phyloP scores from a whole-genome alignment of 2,113 vertebrate species.

The Seriola aureovittata region DNA sequence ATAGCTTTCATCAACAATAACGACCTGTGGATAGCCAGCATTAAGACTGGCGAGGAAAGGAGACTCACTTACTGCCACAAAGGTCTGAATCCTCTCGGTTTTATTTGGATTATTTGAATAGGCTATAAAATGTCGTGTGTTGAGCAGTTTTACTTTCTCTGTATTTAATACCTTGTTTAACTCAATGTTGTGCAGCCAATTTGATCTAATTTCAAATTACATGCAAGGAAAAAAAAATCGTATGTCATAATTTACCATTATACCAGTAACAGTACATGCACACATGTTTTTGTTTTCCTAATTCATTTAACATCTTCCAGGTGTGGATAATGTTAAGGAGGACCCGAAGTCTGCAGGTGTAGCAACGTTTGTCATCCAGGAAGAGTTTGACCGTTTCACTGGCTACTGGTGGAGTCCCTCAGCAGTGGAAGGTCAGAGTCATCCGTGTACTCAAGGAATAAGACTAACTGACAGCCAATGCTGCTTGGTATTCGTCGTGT shows the following conservation, averaged over 20 bases:
- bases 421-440: constrained; percentile 88
- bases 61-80: constrained; percentile 94
- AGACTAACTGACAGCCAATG: neutral
- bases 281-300: neutral
- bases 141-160: neutral
- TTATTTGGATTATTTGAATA: neutral
- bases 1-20: constrained; percentile 97
- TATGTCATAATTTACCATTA: no score
- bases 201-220: neutral
- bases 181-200: neutral
- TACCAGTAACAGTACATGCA: neutral
- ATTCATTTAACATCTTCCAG: constrained; percentile 71
- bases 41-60: constrained; percentile 91
- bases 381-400: constrained; percentile 97
- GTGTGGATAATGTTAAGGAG: constrained; percentile 92
- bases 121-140: no score
- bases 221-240: no score
- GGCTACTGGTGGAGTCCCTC: constrained; percentile 98
- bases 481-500: neutral
- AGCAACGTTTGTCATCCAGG: constrained; percentile 98
- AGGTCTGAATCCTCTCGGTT: constrained; percentile 79
- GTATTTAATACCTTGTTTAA: neutral
- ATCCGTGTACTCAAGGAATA: neutral
- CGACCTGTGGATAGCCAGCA: constrained; percentile 94
- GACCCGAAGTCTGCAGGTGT: constrained; percentile 96